Base-by-base conservation (phyloP, 2,797 vertebrate species). In the Phrynocephalus forsythii region DNA sequence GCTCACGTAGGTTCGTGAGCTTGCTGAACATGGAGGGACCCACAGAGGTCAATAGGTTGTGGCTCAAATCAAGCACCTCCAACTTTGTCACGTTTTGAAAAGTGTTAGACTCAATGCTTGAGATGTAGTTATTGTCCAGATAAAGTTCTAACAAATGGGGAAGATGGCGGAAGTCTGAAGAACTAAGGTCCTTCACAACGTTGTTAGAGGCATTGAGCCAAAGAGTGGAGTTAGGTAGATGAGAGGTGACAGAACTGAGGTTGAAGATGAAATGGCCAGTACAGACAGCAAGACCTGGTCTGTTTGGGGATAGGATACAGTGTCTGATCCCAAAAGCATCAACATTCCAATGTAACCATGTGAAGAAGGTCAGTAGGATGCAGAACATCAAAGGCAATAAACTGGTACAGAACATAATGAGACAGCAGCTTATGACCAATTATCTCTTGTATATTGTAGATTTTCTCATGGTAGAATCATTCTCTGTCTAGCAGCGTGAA, bases 151-250 rank as follows among this genome's bases (percentile, higher is more conserved):
- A 8, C 22, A 93, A 87, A 16, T 63, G 52, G 13, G 86, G 80
- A 67, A 94, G 85, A 63, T 92, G 84, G 60, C 76, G 66, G 60
- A 94, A 94, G 28, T 80, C 79, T 1, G 33, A 76, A 9, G 84
- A 28, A 5, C 81, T 56, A n/a, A 94, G 56, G 0, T 24, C 8
- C 1, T 16, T 33, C 38, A 94, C 78, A 16, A 30, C 1, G 20
- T 94, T 94, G 48, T 85, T 86, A 20, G 93, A 93, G 30, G 83
- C 68, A 60, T 91, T 94, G 50, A 93, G 87, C 89, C 79, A 78
- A n/a, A 13, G 24, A 2, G 92, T 93, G 79, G 66, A 56, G 78
- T 85, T 87, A 26, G 91, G 90, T 63, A 94, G 86, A 71, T 22
- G 20, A 20, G 83, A 67, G 11, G 87, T 87, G 13, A 83, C 80